Percentiles rank a stretch among this genome's conserved stretches.
Conservation (phyloP, 2,113 vertebrate genomes). For the Prolemur simus region DNA sequence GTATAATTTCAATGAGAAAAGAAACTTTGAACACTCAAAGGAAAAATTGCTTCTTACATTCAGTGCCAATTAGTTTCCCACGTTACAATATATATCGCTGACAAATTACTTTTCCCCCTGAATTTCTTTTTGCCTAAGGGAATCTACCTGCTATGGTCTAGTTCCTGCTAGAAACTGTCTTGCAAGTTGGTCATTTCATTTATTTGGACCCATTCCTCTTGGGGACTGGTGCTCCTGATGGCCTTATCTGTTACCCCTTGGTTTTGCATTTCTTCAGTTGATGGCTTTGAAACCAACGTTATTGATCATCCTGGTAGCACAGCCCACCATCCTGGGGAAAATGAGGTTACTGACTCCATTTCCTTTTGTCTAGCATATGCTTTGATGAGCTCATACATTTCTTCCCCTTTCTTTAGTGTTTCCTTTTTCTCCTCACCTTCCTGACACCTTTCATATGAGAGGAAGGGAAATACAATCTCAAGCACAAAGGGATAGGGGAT, state of each 20-base stretch:
- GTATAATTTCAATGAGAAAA: slow-evolving; percentile 17
- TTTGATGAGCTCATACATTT: slow-evolving; percentile 52
- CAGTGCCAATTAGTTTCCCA: slow-evolving; percentile 6
- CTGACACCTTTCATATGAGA: neutral
- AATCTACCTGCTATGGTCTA: neutral
- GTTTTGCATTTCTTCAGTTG: slow-evolving; percentile 46
- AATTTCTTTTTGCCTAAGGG: neutral
- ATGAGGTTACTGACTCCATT: slow-evolving; percentile 65
- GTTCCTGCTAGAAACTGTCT: slow-evolving; percentile 16
- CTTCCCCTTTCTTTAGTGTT: neutral
- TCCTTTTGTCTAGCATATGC: slow-evolving; percentile 37
- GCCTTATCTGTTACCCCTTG: slow-evolving; percentile 15
- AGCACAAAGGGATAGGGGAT: neutral
- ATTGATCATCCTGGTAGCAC: neutral
- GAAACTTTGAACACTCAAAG: slow-evolving; percentile 18
- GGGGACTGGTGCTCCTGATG: neutral
- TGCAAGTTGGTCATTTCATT: slow-evolving; percentile 13
- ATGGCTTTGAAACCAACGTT: slow-evolving; percentile 27
- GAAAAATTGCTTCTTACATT: slow-evolving; percentile 37
- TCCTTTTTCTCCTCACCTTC: neutral
- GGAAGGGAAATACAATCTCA: slow-evolving; percentile 16
- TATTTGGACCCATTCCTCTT: neutral
- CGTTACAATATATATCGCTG: neutral
- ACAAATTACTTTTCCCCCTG: neutral
- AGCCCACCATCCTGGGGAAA: slow-evolving; percentile 26